Evolutionary conservation across 2,797 vertebrate species (phyloP).

Genomic region (Myotis pilosus): DNA sequence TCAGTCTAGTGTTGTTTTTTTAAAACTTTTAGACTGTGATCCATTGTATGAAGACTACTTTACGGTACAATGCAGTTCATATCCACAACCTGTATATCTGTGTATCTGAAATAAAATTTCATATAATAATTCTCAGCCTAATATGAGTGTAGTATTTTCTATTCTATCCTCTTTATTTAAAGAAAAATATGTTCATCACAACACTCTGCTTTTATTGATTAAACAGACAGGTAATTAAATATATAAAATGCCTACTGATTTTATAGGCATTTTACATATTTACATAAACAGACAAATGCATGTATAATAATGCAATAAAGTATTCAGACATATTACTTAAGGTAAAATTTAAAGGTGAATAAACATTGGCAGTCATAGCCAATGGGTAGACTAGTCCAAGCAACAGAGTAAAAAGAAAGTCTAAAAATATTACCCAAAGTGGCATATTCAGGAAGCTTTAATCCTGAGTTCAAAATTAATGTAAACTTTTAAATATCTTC

Average conservation of each 20-base stretch:
- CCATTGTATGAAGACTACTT: background rate
- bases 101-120: background rate
- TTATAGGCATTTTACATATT: background rate
- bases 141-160: background rate
- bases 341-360: background rate
- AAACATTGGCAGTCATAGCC: background rate
- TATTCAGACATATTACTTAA: background rate
- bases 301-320: background rate
- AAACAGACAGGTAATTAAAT: background rate
- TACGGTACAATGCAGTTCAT: background rate
- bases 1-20: background rate
- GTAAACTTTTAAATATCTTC: background rate
- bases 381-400: background rate
- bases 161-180: background rate
- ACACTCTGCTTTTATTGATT: background rate
- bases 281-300: background rate
- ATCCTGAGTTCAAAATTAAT: background rate
- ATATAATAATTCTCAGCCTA: background rate
- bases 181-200: background rate
- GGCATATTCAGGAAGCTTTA: background rate
- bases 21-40: background rate
- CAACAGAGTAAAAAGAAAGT: background rate
- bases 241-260: background rate
- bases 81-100: background rate
- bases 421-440: background rate